Evolutionary conservation across 2,113 vertebrate species (phyloP), one percentile per base, ranked within the genome.

Genomic region (Toxotes jaculatrix): DNA sequence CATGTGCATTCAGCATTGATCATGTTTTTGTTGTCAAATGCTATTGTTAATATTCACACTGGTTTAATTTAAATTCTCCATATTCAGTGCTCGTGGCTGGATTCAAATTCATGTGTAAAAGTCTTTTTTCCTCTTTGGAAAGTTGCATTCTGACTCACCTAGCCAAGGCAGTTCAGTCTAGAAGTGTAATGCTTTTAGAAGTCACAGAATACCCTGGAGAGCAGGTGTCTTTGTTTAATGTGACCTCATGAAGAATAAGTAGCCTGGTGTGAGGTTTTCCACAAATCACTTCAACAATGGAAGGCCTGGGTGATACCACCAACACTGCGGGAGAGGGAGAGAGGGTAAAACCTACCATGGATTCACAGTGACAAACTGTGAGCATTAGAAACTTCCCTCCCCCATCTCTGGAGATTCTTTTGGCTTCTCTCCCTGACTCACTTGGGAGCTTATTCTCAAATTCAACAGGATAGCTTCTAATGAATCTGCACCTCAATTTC

Each of bases 401-500:
- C 67, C 71, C 0, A 4, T 85, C 79, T 64, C 55, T 65, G 36
- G 23, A 40, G 76, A 43, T 60, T 85, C 56, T 34, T 74, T 53
- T 76, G 8, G 80, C 69, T 40, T 82, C 74, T 43, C 74, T 82
- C 55, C 17, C 45, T 16, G 40, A 65, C 67, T 88, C 90, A 79
- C 88, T 78, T 74, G 87, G 89, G 86, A 91, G 62, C 80, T 74
- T 68, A 68, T 83, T 85, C 81, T 90, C 73, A 70, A 91, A 90
- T 91, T 92, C 77, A 90, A 88, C 91, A 91, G 77, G 74, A 82
- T 73, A 56, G 53, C 43, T 81, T 79, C 88, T 93, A 91, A 92
- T 93, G 89, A 92, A 93, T 74, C 86, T 83, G 69, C 57, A 87
- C 82, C 83, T 90, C 91, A 67, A 86, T 88, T 93, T 92, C 80